A percentile compares a stretch with the other conserved stretches of the same genome.
Evolutionary conservation across 2,888 invertebrate genomes (phyloP).

Genomic region (Lutraria lutraria): DNA sequence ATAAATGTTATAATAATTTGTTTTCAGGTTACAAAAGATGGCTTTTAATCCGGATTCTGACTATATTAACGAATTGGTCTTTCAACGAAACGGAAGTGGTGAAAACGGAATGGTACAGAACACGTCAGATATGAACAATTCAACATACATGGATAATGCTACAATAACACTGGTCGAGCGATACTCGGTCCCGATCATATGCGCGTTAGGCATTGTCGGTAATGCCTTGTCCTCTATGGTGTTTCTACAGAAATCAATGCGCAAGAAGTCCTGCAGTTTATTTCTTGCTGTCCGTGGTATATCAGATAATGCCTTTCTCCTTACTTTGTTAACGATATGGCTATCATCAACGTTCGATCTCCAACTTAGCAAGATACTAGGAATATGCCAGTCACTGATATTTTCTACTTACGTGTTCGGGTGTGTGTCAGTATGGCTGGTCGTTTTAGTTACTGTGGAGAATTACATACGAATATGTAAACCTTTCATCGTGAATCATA

Average conservation of each 20-base stretch:
- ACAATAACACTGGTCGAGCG: slow-evolving; percentile 34
- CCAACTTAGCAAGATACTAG: slow-evolving; percentile 77
- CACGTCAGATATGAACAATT: not conserved
- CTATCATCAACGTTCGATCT: slow-evolving; percentile 44
- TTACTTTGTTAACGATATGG: slow-evolving; percentile 88
- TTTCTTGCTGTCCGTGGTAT: slow-evolving; percentile 92
- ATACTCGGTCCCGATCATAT: slow-evolving; percentile 62
- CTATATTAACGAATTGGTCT: not conserved
- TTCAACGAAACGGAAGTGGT: not conserved
- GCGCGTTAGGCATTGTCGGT: slow-evolving; percentile 90
- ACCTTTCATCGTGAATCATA: slow-evolving; percentile 88
- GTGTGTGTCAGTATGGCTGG: slow-evolving; percentile 87
- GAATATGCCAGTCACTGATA: slow-evolving; percentile 91
- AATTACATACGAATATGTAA: slow-evolving; percentile 94
- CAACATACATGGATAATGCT: not conserved
- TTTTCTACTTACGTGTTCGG: slow-evolving; percentile 89
- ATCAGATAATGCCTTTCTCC: slow-evolving; percentile 92
- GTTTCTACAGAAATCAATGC: slow-evolving; percentile 91
- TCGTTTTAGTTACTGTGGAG: slow-evolving; percentile 94
- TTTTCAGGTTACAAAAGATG: not conserved
- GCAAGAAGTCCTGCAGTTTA: slow-evolving; percentile 91
- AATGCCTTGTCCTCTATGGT: slow-evolving; percentile 92
- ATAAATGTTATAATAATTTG: not conserved
- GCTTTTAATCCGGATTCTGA: not conserved
- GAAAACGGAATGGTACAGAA: not conserved